Evolutionary conservation across 2,113 vertebrate species (phyloP).

Genomic region (Neomonachus schauinslandi): DNA sequence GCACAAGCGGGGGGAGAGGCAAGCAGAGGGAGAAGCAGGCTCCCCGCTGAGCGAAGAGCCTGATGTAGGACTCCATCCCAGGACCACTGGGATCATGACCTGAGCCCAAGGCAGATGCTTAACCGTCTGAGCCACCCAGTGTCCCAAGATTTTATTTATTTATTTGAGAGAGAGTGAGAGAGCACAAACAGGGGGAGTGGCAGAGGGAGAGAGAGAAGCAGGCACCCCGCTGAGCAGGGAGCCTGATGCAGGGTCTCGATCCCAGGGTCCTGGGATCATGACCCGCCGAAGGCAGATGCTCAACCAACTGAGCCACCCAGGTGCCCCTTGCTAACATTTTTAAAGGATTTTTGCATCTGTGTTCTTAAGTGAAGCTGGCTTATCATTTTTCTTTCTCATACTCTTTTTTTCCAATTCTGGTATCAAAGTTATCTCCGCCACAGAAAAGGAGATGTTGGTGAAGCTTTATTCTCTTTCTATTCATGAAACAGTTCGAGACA

Average conservation of each 20-base stretch:
- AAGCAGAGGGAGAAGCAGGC: neutral
- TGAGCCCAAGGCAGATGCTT: neutral
- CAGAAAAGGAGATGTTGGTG: neutral
- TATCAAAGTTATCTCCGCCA: neutral
- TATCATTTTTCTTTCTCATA: constrained; percentile 6
- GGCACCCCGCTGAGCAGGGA: neutral
- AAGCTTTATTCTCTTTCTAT: neutral
- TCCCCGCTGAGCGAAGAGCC: neutral
- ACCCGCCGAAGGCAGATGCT: neutral
- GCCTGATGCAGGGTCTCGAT: neutral
- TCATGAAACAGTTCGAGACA: neutral
- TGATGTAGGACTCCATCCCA: neutral
- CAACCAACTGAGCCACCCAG: neutral
- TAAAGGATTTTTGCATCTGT: neutral
- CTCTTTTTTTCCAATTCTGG: neutral
- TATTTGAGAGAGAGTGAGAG: too few species aligned
- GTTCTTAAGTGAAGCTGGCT: neutral
- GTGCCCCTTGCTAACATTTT: neutral
- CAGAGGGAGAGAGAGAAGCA: neutral
- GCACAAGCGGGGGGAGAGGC: rapidly evolving
- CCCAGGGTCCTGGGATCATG: neutral
- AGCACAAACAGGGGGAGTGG: too few species aligned
- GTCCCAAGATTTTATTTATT: too few species aligned
- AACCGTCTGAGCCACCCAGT: neutral
- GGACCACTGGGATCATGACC: neutral